Evolutionary conservation across 1,140 invertebrate genomes (phyloP), one percentile per base, ranked within the genome.

Genomic region (Protaetia brevitarsis): DNA sequence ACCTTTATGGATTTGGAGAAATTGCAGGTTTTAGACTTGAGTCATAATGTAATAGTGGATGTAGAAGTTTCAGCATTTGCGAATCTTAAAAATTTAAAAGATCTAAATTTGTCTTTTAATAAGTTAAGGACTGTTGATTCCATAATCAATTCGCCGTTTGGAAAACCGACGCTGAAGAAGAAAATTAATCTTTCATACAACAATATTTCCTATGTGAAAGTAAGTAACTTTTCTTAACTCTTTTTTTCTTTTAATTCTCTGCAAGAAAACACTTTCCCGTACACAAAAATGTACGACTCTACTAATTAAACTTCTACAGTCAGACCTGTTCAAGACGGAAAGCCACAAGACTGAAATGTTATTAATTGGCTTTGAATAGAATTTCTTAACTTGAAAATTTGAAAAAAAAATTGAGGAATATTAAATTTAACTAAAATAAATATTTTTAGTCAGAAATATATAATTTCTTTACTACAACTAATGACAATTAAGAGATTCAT

Each of bases 1-100:
- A 3, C 68, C 10, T 72, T 73, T 57, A 27, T 27, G 8, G 62
- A 51, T 30, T 64, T 72, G 29, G 59, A 10, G n/a, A 62, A 68
- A 23, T 66, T 75, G 56, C 37, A 64, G 36, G 19, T 23, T 16
- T 45, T 73, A 29, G 68, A 72, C 63, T 67, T 75, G 27, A 67
- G 68, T 66, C 16, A 58, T 21, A 73, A 75, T 63, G 16, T 45
- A 8, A 30, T 73, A 13, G 31, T 29, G 21, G 16, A 7, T 0
- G 10, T 66, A 26, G 23, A 57, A 1, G 29, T 27, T 7, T n/a
- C 37, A 28, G n/a, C 51, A n/a, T 68, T 68, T 28, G 11, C 6
- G 13, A 5, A 23, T 19, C 30, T 45, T 31, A 21, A 31, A 29
- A 13, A 30, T 8, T 21, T 65, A 30, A 36, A 30, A 11, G 30